These are phyloP conservation scores for Lasioglossum pauxillum DNA, from an alignment of 2,888 invertebrate genomes.

Conservation along the genomic window DNA sequence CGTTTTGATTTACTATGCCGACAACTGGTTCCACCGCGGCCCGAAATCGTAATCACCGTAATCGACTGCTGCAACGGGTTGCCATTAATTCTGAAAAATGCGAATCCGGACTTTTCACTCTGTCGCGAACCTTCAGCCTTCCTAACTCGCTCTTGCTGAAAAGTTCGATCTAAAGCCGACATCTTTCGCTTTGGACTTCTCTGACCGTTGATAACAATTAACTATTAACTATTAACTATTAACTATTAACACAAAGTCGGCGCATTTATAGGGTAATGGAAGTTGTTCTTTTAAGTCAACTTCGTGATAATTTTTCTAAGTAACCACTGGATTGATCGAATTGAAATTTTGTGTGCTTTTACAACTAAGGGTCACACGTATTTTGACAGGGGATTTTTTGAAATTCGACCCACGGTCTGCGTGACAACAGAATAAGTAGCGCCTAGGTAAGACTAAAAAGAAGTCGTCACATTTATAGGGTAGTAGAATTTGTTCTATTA, in stretches of 20 bases:
- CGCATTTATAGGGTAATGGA: too few species aligned
- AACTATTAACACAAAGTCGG: too few species aligned
- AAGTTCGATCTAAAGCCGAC: not conserved
- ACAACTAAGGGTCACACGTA: too few species aligned
- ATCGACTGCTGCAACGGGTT: slow-evolving; percentile 7
- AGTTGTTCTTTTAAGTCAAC: not conserved
- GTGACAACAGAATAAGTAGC: too few species aligned
- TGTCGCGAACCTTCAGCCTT: not conserved
- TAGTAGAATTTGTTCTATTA: not conserved
- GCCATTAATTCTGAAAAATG: slow-evolving; percentile 15
- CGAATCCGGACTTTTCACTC: not conserved
- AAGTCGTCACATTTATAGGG: too few species aligned
- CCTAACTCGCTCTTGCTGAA: not conserved
- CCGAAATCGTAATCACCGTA: slow-evolving; percentile 16
- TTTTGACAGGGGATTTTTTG: too few species aligned
- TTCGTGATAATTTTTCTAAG: not conserved
- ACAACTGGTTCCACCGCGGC: slow-evolving; percentile 29
- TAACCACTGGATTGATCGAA: not conserved
- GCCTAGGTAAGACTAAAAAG: too few species aligned
- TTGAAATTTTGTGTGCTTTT: not conserved
- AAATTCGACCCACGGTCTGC: too few species aligned
- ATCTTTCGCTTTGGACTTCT: not conserved
- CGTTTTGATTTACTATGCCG: slow-evolving; percentile 15
- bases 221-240: too few species aligned
- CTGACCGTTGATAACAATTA: too few species aligned